Percentiles rank a stretch among this genome's conserved stretches.
Conservation (phyloP, 2,888 invertebrate species). For the Nymphalis polychloros region DNA sequence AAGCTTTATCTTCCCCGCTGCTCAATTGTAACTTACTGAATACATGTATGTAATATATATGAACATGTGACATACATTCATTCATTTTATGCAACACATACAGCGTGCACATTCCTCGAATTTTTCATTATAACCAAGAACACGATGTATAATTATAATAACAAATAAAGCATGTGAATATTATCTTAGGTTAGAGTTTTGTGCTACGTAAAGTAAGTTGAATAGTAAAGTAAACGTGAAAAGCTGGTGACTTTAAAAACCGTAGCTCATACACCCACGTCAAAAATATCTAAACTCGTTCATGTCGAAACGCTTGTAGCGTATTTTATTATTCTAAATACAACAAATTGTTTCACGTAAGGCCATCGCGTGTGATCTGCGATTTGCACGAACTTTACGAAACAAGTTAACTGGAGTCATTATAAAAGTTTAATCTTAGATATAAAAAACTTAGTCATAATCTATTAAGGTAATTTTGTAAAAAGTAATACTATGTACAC, state of each 20-base stretch:
- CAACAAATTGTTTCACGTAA: slow-evolving; percentile 47
- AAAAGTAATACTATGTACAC: neutral
- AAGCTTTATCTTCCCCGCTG: too few species aligned
- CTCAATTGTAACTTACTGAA: too few species aligned
- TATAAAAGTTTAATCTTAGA: slow-evolving; percentile 20
- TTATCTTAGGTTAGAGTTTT: too few species aligned
- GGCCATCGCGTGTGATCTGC: slow-evolving; percentile 40
- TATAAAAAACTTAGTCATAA: neutral
- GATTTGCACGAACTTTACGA: slow-evolving; percentile 50
- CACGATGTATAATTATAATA: too few species aligned
- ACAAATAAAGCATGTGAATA: too few species aligned
- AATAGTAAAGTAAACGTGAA: neutral
- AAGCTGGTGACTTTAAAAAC: neutral
- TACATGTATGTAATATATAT: too few species aligned
- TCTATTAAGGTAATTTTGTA: slow-evolving; percentile 14
- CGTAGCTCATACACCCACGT: neutral
- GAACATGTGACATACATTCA: too few species aligned
- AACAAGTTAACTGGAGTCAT: slow-evolving; percentile 7
- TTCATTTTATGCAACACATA: too few species aligned
- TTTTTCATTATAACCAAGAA: too few species aligned
- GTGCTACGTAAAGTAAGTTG: too few species aligned
- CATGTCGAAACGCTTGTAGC: slow-evolving; percentile 32
- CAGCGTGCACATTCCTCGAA: too few species aligned
- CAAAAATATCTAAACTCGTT: slow-evolving; percentile 17
- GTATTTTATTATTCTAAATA: slow-evolving; percentile 41